Evolutionary conservation across 2,797 vertebrate genomes (phyloP).

Genomic region (Gallirallus australis): DNA sequence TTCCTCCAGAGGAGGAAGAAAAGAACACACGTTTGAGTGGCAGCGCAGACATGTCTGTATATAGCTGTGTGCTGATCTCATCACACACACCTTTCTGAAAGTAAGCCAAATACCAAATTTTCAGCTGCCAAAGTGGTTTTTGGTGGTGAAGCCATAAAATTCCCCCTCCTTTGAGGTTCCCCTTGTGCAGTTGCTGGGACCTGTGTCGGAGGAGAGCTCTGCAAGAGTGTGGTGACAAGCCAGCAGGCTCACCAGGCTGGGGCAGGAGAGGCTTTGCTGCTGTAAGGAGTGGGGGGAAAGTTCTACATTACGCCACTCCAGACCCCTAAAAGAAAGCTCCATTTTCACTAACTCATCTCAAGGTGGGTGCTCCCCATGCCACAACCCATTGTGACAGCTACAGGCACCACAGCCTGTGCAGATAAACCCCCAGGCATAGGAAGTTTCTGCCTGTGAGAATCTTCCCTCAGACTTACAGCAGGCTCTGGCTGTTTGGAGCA

Average conservation of each 20-base stretch:
- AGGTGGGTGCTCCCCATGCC: background rate
- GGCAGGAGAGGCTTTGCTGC: background rate
- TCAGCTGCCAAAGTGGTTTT: background rate
- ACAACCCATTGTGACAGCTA: background rate
- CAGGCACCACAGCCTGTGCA: background rate
- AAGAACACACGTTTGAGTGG: accelerated
- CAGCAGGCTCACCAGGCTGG: background rate
- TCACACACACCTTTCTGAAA: background rate
- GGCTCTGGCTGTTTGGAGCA: background rate
- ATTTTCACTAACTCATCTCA: background rate
- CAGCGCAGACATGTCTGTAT: background rate
- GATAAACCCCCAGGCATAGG: background rate
- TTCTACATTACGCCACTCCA: background rate
- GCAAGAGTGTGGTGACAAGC: background rate
- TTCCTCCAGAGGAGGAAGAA: background rate
- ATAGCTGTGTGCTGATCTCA: background rate
- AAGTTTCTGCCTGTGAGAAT: background rate
- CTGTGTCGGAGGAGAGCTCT: background rate
- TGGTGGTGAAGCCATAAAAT: background rate
- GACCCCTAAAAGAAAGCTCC: background rate
- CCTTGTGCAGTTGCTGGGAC: background rate
- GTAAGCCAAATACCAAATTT: background rate
- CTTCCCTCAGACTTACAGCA: background rate
- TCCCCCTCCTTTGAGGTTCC: background rate
- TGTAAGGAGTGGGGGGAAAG: background rate